Base-by-base conservation (phyloP, 2,797 vertebrate species). In the Myotis findleyi region DNA sequence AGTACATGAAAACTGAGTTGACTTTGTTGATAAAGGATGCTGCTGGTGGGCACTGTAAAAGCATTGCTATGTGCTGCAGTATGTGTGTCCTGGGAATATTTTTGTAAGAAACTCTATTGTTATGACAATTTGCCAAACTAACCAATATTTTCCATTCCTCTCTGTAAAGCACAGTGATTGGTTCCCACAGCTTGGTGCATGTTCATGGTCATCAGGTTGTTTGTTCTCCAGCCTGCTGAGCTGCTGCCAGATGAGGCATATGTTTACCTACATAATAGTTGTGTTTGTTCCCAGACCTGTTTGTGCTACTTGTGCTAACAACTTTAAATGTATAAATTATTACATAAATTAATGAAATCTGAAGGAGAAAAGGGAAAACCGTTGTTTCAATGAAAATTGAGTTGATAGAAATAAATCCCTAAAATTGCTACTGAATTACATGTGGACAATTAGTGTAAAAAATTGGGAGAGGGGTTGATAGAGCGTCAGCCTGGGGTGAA, bases 361-460 rank as follows among this genome's bases (percentile, higher is more conserved):
- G 16, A 55, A n/a, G 80, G 23, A 30, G 44, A 84, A 80, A n/a
- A 44, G 9, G 4, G 55, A 81, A 75, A 66, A 47, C 82, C 9
- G 16, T 85, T 53, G 2, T 62, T 89, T 75, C 53, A n/a, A 33
- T 89, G n/a, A 92, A 89, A 75, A 69, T 89, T 53, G 83, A 91
- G 25, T 49, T 89, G 53, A 21, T 53, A 82, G 44, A 81, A n/a
- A 38, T n/a, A 27, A 49, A 14, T 79, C 20, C 62, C 53, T 68
- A 81, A 71, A 75, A 59, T 55, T 62, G 53, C 62, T 71, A 16
- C 87, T 89, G 66, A 69, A 76, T 75, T 72, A 59, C 6, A 27
- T 71, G 2, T 59, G 14, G 76, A 80, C 4, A 79, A 47, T 68
- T 64, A 21, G 18, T 51, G 2, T 59, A 27, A 93, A 59, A 93